These are phyloP conservation scores for Amphiura filiformis DNA, from an alignment of 35 echinoderm and acorn worm genomes.

Conservation along the genomic window DNA sequence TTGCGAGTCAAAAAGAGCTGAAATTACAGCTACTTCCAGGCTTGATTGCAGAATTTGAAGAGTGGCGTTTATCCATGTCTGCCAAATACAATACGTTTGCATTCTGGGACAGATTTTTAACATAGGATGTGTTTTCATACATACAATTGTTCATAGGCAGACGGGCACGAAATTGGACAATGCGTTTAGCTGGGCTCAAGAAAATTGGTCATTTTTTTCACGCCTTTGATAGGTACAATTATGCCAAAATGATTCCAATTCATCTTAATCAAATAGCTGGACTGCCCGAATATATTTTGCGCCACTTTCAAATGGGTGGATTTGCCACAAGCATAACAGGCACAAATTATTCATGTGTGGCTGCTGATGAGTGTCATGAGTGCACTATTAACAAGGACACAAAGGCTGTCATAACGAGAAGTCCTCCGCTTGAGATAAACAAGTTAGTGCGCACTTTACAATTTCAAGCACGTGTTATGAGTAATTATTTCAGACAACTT, in stretches of 20 bases:
- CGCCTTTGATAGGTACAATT: conserved; percentile 62
- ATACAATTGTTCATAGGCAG: conserved; percentile 30
- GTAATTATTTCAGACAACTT: neutral
- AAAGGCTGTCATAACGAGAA: neutral
- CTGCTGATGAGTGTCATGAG: neutral
- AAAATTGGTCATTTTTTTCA: conserved; percentile 49
- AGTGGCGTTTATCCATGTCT: neutral
- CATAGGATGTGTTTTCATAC: conserved; percentile 36
- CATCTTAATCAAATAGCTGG: conserved; percentile 46
- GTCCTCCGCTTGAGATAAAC: neutral
- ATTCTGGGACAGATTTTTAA: conserved; percentile 43
- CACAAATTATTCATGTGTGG: neutral
- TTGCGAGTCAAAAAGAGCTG: neutral
- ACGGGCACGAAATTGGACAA: conserved; percentile 37
- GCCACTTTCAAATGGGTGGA: conserved; percentile 49
- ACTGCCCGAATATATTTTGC: conserved; percentile 18
- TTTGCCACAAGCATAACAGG: conserved; percentile 49
- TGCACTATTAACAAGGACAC: neutral
- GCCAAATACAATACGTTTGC: conserved; percentile 13
- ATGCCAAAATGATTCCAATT: conserved; percentile 47
- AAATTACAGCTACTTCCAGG: neutral
- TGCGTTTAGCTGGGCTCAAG: conserved; percentile 44
- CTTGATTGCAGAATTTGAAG: neutral
- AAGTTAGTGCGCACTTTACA: neutral
- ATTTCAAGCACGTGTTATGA: neutral